Evolutionary conservation across 2,797 vertebrate genomes (phyloP), one percentile per base, ranked within the genome.

Genomic region (Nannoperca obscura): DNA sequence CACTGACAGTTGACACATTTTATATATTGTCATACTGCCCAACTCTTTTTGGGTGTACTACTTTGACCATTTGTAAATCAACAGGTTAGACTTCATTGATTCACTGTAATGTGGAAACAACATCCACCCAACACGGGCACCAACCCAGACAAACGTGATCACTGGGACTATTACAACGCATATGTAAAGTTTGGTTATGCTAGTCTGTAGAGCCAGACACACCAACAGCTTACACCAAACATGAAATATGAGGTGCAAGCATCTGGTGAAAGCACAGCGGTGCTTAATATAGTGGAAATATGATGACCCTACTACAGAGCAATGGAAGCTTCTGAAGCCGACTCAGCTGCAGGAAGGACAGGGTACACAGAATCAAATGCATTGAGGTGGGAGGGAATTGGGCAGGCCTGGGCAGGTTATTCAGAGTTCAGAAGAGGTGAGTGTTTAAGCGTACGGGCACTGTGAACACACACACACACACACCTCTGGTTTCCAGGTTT

Each of bases 401-500:
- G 64, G 71, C 87, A 91, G 42, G 88, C 55, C 72, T n/a, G 11
- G 80, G 42, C 91, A 87, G 65, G 86, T 79, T 74, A 76, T 55
- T 68, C 14, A 74, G 67, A 47, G 74, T 86, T 88, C 82, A 83
- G 79, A 74, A 32, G 57, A 82, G 62, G 74, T 80, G 54, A 73
- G 46, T 67, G 53, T 63, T 55, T 58, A 58, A 63, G 44, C 59
- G 74, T 46, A 30, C 0, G 13, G 12, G 6, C 9, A 69, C 10
- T 40, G 12, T 14, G 7, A 15, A 32, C 59, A 36, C 34, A 74
- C 55, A 66, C 72, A 94, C 93, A 73, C 19, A 81, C 90, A 66
- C 72, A 94, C 93, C 92, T 93, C 86, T 77, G 89, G 82, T 87
- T 91, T 93, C 93, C 92, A 94, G 17, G 72, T 50, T 68, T 86